These are phyloP conservation scores for Tichodroma muraria DNA, from an alignment of 2,113 vertebrate species.

Conservation along the genomic window DNA sequence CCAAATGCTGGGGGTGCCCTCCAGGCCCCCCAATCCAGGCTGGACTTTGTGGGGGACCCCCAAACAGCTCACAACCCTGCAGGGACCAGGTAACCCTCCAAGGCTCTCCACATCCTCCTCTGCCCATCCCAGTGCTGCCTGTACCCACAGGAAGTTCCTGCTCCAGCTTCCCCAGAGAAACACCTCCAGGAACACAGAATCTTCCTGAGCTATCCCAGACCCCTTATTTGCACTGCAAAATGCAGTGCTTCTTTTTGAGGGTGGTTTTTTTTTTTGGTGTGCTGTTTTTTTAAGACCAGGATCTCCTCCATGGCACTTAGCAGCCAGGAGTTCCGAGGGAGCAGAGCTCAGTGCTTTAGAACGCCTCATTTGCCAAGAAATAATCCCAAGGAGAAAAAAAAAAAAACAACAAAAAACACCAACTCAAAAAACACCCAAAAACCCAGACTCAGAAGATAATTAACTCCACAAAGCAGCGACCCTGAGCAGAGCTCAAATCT, in stretches of 20 bases:
- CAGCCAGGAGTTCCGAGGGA: slow-evolving; percentile 44
- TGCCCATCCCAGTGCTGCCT: neutral
- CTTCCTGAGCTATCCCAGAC: neutral
- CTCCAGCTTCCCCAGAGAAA: neutral
- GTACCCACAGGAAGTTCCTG: neutral
- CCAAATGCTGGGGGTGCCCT: neutral
- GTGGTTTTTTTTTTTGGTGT: neutral
- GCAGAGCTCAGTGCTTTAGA: slow-evolving; percentile 4
- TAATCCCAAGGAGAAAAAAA: neutral
- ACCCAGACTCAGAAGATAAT: slow-evolving; percentile 21
- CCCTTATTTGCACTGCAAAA: neutral
- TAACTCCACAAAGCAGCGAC: slow-evolving; percentile 19
- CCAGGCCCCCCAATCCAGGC: neutral
- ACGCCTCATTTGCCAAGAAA: slow-evolving; percentile 44
- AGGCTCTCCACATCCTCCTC: neutral
- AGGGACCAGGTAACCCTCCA: neutral
- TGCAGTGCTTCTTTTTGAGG: too few species aligned
- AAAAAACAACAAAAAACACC: neutral
- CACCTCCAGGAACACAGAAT: neutral
- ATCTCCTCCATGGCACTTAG: slow-evolving; percentile 10
- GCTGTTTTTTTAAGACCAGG: neutral
- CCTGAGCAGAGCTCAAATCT: neutral
- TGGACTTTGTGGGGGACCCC: neutral
- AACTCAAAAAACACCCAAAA: neutral
- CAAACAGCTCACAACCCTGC: neutral